These are phyloP conservation scores for Drosophila simulans DNA, from an alignment of 1,140 invertebrate genomes.

Conservation along the genomic window DNA sequence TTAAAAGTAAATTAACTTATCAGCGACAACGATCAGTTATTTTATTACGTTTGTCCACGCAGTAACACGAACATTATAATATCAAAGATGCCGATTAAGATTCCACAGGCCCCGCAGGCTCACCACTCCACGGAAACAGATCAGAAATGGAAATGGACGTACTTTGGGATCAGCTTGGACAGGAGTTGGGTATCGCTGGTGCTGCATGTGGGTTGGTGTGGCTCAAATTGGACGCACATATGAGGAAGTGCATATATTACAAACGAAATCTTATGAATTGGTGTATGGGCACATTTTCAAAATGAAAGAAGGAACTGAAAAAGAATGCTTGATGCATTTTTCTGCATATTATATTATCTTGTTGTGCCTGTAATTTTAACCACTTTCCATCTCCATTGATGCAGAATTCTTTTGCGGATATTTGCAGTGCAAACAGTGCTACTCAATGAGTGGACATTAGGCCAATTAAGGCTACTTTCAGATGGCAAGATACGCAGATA, in stretches of 20 bases:
- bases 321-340: too few species aligned
- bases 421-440: conserved; percentile 55
- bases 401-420: conserved; percentile 48
- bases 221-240: not conserved
- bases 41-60: conserved; percentile 84
- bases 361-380: too few species aligned
- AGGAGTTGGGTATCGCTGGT: not conserved
- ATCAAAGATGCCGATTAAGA: conserved; percentile 84
- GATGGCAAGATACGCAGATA: conserved; percentile 18
- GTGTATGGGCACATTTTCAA: not conserved
- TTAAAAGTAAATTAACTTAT: conserved; percentile 85
- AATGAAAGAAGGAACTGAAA: too few species aligned
- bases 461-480: conserved; percentile 57
- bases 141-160: conserved; percentile 7
- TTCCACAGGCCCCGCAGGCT: conserved; percentile 40
- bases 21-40: conserved; percentile 84
- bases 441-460: conserved; percentile 58
- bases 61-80: conserved; percentile 84
- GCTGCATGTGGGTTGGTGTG: conserved; percentile 5
- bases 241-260: not conserved
- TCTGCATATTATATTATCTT: not conserved
- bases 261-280: too few species aligned
- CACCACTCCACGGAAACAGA: conserved; percentile 10
- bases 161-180: conserved; percentile 1
- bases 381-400: not conserved